Evolutionary conservation across 2,888 invertebrate species (phyloP), one percentile per base, ranked within the genome.

Genomic region (Opisthograptis luteolata): DNA sequence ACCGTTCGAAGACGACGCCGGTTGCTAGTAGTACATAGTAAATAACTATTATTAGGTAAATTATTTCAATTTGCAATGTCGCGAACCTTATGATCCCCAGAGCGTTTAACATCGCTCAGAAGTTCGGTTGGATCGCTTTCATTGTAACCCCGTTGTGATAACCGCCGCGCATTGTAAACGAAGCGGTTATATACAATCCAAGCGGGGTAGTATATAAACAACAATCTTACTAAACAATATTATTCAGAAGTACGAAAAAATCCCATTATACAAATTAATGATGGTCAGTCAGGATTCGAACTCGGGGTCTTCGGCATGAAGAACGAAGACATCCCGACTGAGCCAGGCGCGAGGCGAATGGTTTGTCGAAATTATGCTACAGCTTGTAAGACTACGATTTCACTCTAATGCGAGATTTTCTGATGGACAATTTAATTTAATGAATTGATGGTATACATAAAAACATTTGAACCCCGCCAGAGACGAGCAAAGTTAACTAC

Each of bases 71-170:
- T 17, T 36, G n/a, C n/a, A n/a, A n/a, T 64, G 66, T 68, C 54
- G 66, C 60, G 59, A 55, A 60, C 57, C 40, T 27, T 64, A 68
- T 66, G 64, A 69, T 42, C 64, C 49, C 27, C 58, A 34, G 9
- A 47, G 55, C 54, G 52, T 56, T 55, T 6, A 15, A 44, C 39
- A n/a, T n/a, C 40, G 22, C 49, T 49, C 28, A 19, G 55, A 52
- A 59, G 64, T 63, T 68, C 68, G 66, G 66, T 68, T 65, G 35
- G 51, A 49, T n/a, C 62, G 62, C 64, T 15, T 28, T 17, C 17
- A 0, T 6, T 61, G 17, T 64, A 5, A 37, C 63, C 60, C 55
- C 50, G 44, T 27, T 41, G 35, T 43, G 46, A 43, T 20, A 31
- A 9, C 46, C 46, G 15, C 31, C 5, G 9, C 45, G 6, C 19